A percentile compares a stretch with the other conserved stretches of the same genome.
phyloP scores from a whole-genome alignment of 2,888 invertebrate genomes.

The Pomacea canaliculata region DNA sequence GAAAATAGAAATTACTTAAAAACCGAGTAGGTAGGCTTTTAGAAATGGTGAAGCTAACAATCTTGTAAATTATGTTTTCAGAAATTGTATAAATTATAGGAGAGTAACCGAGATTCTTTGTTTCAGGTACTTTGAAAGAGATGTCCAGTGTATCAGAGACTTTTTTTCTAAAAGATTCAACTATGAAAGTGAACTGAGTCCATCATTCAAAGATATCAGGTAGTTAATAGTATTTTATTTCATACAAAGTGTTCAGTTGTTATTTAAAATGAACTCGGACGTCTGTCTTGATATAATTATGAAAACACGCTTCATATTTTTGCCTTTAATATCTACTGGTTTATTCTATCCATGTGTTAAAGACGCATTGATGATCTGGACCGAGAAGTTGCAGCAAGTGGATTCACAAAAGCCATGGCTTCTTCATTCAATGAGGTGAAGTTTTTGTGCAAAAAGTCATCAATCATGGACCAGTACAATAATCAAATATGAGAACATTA shows the following conservation, averaged over 20 bases:
- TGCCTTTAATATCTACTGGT: background rate
- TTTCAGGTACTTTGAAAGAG: conserved; percentile 89
- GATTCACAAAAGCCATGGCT: conserved; percentile 86
- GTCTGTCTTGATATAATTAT: background rate
- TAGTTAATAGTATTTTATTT: conserved; percentile 40
- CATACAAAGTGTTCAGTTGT: no score
- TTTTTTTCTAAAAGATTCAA: conserved; percentile 91
- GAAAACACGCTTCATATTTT: background rate
- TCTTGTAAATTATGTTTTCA: no score
- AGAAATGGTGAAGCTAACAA: no score
- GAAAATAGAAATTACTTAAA: no score
- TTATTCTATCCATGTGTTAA: conserved; percentile 26
- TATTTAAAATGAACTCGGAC: no score
- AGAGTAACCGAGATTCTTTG: background rate
- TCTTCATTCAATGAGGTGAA: conserved; percentile 60
- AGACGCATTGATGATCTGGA: conserved; percentile 87
- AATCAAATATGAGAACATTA: no score
- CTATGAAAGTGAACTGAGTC: conserved; percentile 82
- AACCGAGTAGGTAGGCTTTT: no score
- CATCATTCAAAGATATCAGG: conserved; percentile 70
- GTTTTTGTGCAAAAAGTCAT: background rate
- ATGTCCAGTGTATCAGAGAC: conserved; percentile 90
- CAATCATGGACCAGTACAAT: no score
- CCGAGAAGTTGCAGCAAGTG: conserved; percentile 90
- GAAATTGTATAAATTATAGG: no score